Conservation (phyloP, 2,888 invertebrate genomes). For the Drosophila pseudotalamancana region DNA sequence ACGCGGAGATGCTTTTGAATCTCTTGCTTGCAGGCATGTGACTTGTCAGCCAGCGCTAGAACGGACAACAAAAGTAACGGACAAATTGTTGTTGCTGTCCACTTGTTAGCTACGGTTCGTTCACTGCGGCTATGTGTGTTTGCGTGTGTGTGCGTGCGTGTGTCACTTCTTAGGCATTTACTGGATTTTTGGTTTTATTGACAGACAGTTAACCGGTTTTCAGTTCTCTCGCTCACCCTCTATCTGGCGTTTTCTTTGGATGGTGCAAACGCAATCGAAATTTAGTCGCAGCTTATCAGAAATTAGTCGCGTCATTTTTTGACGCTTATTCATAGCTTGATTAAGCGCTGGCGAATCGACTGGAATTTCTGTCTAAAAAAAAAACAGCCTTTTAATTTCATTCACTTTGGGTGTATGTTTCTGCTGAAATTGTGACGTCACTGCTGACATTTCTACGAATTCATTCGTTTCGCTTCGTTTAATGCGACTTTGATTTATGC, state of each 20-base stretch:
- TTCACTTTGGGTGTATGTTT: slow-evolving; percentile 23
- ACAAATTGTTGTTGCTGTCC: slow-evolving; percentile 29
- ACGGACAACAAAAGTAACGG: slow-evolving; percentile 46
- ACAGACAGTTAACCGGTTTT: slow-evolving; percentile 60
- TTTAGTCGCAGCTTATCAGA: slow-evolving; percentile 49
- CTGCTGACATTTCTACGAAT: slow-evolving; percentile 43
- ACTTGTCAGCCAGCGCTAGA: slow-evolving; percentile 33
- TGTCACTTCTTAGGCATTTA: slow-evolving; percentile 72
- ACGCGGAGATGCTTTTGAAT: slow-evolving; percentile 38
- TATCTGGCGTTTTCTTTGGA: not conserved
- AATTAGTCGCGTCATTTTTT: slow-evolving; percentile 41
- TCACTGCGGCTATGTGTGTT: slow-evolving; percentile 6
- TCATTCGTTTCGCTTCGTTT: slow-evolving; percentile 41
- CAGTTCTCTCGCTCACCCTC: not conserved
- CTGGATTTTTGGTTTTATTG: slow-evolving; percentile 64
- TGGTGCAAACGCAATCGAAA: slow-evolving; percentile 29
- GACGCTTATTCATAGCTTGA: slow-evolving; percentile 49
- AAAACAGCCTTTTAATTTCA: slow-evolving; percentile 24
- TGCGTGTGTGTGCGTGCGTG: slow-evolving; percentile 29
- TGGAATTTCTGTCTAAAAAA: slow-evolving; percentile 24
- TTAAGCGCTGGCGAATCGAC: not conserved
- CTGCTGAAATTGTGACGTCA: slow-evolving; percentile 48
- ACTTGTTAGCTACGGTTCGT: slow-evolving; percentile 57
- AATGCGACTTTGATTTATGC: slow-evolving; percentile 52
- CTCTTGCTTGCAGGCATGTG: slow-evolving; percentile 30